Evolutionary conservation across 2,888 invertebrate species (phyloP).

Genomic region (Danaus chrysippus): DNA sequence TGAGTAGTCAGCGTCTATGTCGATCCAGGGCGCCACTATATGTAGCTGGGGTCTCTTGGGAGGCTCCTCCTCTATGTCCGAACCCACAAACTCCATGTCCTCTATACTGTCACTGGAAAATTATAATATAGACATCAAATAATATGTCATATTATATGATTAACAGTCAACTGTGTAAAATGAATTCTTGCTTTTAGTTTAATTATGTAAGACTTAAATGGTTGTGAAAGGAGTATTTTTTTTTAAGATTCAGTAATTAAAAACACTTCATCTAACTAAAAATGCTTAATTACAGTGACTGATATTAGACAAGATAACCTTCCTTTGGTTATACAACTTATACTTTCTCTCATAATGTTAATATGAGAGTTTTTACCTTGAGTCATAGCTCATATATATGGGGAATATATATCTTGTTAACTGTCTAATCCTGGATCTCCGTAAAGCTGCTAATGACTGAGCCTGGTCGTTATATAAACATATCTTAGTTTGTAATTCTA

Average conservation of each 20-base stretch:
- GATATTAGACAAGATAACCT: no score
- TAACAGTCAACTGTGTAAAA: no score
- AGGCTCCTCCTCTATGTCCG: constrained; percentile 82
- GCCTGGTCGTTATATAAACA: constrained; percentile 53
- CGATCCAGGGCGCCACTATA: constrained; percentile 88
- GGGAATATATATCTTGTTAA: constrained; percentile 72
- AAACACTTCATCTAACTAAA: no score
- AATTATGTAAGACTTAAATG: no score
- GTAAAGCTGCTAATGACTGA: constrained; percentile 53
- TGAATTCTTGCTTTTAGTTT: no score
- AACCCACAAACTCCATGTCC: constrained; percentile 84
- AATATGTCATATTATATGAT: no score
- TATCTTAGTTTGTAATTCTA: constrained; percentile 56
- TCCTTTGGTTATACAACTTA: no score
- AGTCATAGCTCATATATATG: constrained; percentile 69
- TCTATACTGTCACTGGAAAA: constrained; percentile 88
- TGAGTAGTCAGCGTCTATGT: constrained; percentile 89
- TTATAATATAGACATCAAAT: constrained; percentile 74
- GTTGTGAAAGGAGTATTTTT: no score
- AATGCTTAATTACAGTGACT: no score
- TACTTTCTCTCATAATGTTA: neutral
- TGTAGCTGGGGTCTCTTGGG: constrained; percentile 81
- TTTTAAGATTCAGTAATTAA: no score
- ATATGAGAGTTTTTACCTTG: constrained; percentile 46
- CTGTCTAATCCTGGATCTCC: constrained; percentile 65